Conservation (phyloP, 2,888 invertebrate genomes). For the Caenorhabditis panamensis region DNA sequence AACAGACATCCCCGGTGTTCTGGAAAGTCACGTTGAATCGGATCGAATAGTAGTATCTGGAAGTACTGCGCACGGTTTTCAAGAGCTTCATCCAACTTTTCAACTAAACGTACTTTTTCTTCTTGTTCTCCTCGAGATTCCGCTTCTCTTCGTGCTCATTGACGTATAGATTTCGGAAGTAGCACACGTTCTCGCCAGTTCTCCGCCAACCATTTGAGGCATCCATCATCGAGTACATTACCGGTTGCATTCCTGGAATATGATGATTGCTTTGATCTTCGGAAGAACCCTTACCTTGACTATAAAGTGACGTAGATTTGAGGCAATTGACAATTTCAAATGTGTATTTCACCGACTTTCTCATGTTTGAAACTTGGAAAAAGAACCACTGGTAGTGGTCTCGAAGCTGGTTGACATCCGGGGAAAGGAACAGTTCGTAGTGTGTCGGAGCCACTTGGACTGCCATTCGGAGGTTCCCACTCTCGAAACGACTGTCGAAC, state of each 20-base stretch:
- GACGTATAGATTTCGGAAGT: constrained; percentile 86
- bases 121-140: constrained; percentile 63
- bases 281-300: constrained; percentile 84
- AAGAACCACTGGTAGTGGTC: constrained; percentile 93
- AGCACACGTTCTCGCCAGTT: constrained; percentile 88
- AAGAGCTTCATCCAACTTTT: no score
- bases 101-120: constrained; percentile 34
- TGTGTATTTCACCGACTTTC: constrained; percentile 86
- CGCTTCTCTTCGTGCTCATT: constrained; percentile 48
- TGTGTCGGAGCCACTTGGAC: constrained; percentile 86
- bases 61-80: neutral
- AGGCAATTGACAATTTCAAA: constrained; percentile 93
- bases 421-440: constrained; percentile 89
- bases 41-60: constrained; percentile 86
- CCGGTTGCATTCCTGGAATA: constrained; percentile 88
- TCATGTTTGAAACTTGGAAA: constrained; percentile 89
- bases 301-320: constrained; percentile 91
- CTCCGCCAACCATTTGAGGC: constrained; percentile 86
- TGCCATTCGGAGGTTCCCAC: constrained; percentile 88
- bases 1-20: constrained; percentile 88
- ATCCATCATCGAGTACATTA: constrained; percentile 89
- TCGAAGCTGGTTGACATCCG: constrained; percentile 88
- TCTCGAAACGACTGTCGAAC: constrained; percentile 91
- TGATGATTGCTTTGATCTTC: neutral
- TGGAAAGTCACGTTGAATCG: constrained; percentile 89